phyloP scores from a whole-genome alignment of 1,140 invertebrate species.

The Dendroctonus valens region DNA sequence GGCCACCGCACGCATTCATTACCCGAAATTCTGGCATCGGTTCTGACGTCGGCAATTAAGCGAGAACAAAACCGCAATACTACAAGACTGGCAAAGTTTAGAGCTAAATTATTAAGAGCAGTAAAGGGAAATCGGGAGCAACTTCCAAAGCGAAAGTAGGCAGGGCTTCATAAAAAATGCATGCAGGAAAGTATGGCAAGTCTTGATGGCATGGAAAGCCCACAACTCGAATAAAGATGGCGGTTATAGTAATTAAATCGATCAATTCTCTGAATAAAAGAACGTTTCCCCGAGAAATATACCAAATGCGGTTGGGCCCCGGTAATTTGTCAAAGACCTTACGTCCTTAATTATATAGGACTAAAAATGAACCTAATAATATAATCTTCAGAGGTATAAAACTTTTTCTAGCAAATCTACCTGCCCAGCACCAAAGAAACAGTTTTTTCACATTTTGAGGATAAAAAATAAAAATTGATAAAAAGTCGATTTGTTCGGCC shows the following conservation, averaged over 20 bases:
- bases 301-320: constrained; percentile 4
- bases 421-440: too few relatives aligned
- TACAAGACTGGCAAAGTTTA: not conserved
- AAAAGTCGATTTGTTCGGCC: too few relatives aligned
- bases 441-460: too few relatives aligned
- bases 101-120: constrained; percentile 6
- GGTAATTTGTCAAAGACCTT: constrained; percentile 11
- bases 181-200: constrained; percentile 5
- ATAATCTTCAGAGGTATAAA: not conserved
- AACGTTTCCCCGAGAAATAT: constrained; percentile 9
- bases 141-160: constrained; percentile 4
- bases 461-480: too few relatives aligned
- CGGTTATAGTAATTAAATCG: constrained; percentile 9
- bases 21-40: not conserved
- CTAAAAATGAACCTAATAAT: not conserved
- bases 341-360: constrained; percentile 8
- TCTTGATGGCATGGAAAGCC: constrained; percentile 1
- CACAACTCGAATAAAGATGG: constrained; percentile 10
- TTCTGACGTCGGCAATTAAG: not conserved
- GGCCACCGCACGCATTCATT: not conserved
- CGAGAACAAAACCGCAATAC: not conserved
- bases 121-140: constrained; percentile 9
- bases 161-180: constrained; percentile 6
- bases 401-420: too few relatives aligned
- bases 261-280: constrained; percentile 11